Evolutionary conservation across 92 coral and sea anemone genomes (phyloP).

Genomic region (Actinostola sp.): DNA sequence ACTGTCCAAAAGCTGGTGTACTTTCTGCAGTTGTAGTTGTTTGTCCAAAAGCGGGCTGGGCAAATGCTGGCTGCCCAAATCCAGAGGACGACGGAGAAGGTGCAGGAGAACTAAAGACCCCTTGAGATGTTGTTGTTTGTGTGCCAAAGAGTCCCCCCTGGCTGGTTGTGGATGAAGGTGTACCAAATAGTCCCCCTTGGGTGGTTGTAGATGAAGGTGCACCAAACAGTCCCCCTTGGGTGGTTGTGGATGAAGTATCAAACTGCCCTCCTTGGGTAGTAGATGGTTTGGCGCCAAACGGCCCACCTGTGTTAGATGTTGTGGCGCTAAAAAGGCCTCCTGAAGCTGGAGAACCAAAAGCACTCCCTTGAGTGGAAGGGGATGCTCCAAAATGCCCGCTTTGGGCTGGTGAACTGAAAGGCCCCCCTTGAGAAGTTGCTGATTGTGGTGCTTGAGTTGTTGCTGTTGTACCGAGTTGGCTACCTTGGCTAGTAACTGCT

Average conservation of each 20-base stretch:
- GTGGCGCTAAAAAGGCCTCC: no score
- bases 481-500: no score
- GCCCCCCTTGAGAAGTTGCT: no score
- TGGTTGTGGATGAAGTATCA: neutral
- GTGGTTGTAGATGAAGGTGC: neutral
- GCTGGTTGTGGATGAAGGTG: neutral
- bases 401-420: no score
- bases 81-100: slow-evolving; percentile 18
- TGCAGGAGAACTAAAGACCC: slow-evolving; percentile 14
- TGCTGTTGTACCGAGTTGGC: no score
- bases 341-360: no score
- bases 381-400: no score
- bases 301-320: no score
- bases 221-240: neutral
- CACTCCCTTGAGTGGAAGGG: no score
- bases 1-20: slow-evolving; percentile 37
- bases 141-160: slow-evolving; percentile 23
- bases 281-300: no score
- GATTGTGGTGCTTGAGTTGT: no score
- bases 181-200: slow-evolving; percentile 17
- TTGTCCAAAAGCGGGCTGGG: slow-evolving; percentile 31
- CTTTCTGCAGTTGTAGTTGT: slow-evolving; percentile 4
- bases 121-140: slow-evolving; percentile 14
- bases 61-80: slow-evolving; percentile 55
- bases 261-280: neutral